These are phyloP conservation scores for Drosophila asahinai DNA, from an alignment of 1,140 invertebrate genomes.

Conservation along the genomic window DNA sequence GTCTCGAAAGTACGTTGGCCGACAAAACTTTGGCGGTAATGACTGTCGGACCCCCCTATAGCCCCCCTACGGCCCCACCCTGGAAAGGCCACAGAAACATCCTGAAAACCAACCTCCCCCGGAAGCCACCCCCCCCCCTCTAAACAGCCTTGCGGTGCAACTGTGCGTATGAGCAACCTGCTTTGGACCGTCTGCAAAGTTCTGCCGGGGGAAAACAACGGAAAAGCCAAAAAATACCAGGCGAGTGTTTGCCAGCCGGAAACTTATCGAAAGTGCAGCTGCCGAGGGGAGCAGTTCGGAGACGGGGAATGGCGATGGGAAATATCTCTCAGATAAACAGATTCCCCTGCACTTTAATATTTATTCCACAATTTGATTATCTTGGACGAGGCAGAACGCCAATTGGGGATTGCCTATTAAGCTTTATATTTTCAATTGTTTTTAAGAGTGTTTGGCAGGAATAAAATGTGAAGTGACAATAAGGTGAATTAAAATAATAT, in stretches of 20 bases:
- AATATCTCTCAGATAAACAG: slow-evolving; percentile 41
- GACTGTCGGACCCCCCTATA: slow-evolving; percentile 42
- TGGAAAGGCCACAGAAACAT: background rate
- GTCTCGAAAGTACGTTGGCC: slow-evolving; percentile 77
- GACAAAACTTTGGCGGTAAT: slow-evolving; percentile 77
- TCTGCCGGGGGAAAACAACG: slow-evolving; percentile 35
- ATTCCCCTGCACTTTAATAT: slow-evolving; percentile 35
- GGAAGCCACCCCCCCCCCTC: background rate
- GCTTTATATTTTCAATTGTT: background rate
- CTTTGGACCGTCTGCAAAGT: slow-evolving; percentile 41
- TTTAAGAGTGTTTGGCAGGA: background rate
- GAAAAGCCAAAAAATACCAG: slow-evolving; percentile 43
- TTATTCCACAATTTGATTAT: slow-evolving; percentile 18
- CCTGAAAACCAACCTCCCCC: background rate
- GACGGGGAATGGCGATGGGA: background rate
- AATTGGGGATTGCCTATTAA: background rate
- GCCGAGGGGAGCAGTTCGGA: slow-evolving; percentile 2
- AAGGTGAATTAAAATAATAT: too few relatives aligned
- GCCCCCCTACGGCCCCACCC: background rate
- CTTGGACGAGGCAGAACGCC: background rate
- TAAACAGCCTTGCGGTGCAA: slow-evolving; percentile 31
- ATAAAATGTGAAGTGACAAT: too few relatives aligned
- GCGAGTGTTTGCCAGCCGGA: slow-evolving; percentile 39
- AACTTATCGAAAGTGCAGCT: slow-evolving; percentile 50
- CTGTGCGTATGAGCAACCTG: slow-evolving; percentile 61